Base-by-base conservation (phyloP, 2,797 vertebrate genomes). In the Centroberyx gerrardi region DNA sequence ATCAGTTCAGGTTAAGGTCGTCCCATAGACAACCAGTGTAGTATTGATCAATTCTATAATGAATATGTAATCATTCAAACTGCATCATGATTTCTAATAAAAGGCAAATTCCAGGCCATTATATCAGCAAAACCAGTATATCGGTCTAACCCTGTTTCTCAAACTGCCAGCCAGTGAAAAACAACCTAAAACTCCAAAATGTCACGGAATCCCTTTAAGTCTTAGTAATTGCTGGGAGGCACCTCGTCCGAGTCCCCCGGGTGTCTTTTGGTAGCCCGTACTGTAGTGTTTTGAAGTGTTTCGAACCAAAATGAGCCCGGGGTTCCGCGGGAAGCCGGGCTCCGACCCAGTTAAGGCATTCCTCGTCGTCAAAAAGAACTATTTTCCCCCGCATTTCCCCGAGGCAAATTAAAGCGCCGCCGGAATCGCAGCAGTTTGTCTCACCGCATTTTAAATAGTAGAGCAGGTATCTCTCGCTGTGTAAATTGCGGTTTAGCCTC, bases 401-500 rank as follows among this genome's bases (percentile, higher is more conserved):
- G 36, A 66, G 75, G 84, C 73, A 70, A 72, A 72, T 78, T 42
- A 63, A 68, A 76, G 58, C 68, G 4, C 62, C 10, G 31, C 76
- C 55, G 72, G 69, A 78, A 70, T 80, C 82, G 52, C 52, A 65
- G 73, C 51, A 14, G 61, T 81, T 60, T 76, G 65, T 81, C 72
- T 77, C 40, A 51, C 79, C 73, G 78, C 68, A 63, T 71, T 83
- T 81, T 74, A 80, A 78, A 70, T 70, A 71, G 64, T 65, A 66
- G 74, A 77, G 62, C 63, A 74, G 70, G 46, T 46, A 55, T 76
- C 67, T 52, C 44, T 42, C 6, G 22, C 49, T 76, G 36, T 18
- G 65, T 33, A 1, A 33, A 5, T 28, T 28, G 68, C 63, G 68
- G 22, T 70, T 52, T 3, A 22, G 38, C 2, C 49, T 70, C 27